phyloP scores from a whole-genome alignment of 2,797 vertebrate genomes.

The Gambusia yucatana region DNA sequence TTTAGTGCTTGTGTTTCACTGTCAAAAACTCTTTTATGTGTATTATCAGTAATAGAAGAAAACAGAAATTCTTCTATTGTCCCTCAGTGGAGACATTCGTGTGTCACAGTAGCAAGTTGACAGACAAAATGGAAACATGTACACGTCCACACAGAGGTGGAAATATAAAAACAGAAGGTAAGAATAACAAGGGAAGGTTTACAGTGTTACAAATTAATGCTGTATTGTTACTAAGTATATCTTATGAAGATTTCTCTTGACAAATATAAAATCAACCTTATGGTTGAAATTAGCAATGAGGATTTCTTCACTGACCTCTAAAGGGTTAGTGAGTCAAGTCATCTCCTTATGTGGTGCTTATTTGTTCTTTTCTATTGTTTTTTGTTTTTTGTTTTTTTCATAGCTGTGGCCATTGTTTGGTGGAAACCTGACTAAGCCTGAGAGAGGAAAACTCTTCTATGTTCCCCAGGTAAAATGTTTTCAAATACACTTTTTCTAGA shows the following conservation, averaged over 20 bases:
- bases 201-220: background rate
- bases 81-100: background rate
- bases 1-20: background rate
- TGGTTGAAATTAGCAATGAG: background rate
- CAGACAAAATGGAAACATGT: background rate
- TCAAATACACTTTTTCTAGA: background rate
- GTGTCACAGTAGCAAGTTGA: background rate
- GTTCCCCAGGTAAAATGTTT: conserved; percentile 90
- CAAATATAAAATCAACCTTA: background rate
- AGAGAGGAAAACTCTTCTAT: conserved; percentile 96
- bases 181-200: background rate
- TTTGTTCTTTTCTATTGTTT: too few relatives aligned
- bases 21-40: background rate
- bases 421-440: conserved; percentile 94
- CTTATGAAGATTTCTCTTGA: background rate
- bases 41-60: background rate
- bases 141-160: background rate
- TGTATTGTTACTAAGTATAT: background rate
- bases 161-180: background rate
- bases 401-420: conserved; percentile 98
- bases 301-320: background rate
- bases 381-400: background rate
- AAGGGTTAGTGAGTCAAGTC: background rate
- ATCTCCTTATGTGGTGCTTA: too few relatives aligned
- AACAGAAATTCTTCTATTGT: background rate